phyloP scores from a whole-genome alignment of 2,888 invertebrate species.

The Siphonodentalium dalli region DNA sequence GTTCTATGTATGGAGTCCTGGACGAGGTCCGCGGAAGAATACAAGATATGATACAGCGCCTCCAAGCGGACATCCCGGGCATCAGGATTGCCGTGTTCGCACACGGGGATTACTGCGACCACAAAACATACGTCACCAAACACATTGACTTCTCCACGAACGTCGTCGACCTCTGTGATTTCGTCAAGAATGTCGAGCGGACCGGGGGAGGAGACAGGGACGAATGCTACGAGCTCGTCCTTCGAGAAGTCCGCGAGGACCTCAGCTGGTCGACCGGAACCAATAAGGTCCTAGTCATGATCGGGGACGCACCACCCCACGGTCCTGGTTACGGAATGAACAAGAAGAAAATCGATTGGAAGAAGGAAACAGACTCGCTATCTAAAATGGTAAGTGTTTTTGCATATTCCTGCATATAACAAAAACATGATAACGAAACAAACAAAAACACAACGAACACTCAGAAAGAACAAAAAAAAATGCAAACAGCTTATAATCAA shows the following conservation, averaged over 20 bases:
- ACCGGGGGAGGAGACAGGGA: slow-evolving; percentile 40
- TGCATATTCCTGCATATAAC: too few species aligned
- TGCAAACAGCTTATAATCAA: too few species aligned
- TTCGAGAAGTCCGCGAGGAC: slow-evolving; percentile 34
- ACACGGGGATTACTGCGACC: slow-evolving; percentile 61
- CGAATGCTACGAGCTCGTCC: slow-evolving; percentile 29
- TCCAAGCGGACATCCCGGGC: slow-evolving; percentile 55
- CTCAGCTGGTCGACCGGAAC: slow-evolving; percentile 40
- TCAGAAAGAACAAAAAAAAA: too few species aligned
- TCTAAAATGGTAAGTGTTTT: slow-evolving; percentile 7
- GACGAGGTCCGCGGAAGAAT: slow-evolving; percentile 44
- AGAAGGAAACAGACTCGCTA: slow-evolving; percentile 15
- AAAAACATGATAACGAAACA: too few species aligned
- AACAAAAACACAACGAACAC: too few species aligned
- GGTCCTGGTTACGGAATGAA: slow-evolving; percentile 26
- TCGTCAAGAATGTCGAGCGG: slow-evolving; percentile 31
- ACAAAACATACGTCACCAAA: slow-evolving; percentile 46
- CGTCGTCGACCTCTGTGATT: slow-evolving; percentile 36
- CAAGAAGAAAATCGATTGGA: slow-evolving; percentile 37
- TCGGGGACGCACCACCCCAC: slow-evolving; percentile 39
- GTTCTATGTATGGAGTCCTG: slow-evolving; percentile 45
- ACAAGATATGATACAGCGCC: slow-evolving; percentile 52
- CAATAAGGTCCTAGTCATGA: slow-evolving; percentile 39
- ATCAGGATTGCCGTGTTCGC: slow-evolving; percentile 57
- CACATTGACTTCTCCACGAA: slow-evolving; percentile 42